Evolutionary conservation across 2,888 invertebrate genomes (phyloP), one percentile per base, ranked within the genome.

Genomic region (Aphelenchoides bicaudatus): DNA sequence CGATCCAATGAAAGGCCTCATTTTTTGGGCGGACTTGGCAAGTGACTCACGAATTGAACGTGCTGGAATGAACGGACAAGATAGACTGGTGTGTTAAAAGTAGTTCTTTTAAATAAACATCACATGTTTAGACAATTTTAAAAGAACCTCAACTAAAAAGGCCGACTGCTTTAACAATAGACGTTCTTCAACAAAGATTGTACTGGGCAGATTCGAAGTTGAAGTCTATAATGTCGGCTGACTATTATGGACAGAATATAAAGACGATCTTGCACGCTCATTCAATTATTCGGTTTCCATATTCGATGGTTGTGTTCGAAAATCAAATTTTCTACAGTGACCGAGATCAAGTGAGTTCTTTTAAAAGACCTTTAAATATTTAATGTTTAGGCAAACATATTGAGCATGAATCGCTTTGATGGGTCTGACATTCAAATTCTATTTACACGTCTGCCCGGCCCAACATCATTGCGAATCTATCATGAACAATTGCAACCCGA

Each of bases 11-110:
- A 80, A 25, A 73, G 89, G 88, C 0, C 91, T 91, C 88, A 90
- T 94, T 88, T 94, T 89, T 82, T 94, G 93, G 92, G 90, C 91
- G 0, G 94, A 96, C 80, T 94, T 93, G 93, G 93, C 93, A 16
- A 86, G n/a, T 6, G 86, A 86, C 48, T 89, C 93, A n/a, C 88
- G 89, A 79, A 96, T 96, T 74, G 93, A 94, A 81, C 86, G 90
- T 55, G 88, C 91, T 59, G 92, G 92, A 54, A 91, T 94, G 91
- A 91, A 96, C 80, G 94, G 94, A 31, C 86, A 88, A 13, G 88
- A 91, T 80, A 85, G 93, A 50, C 49, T 61, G 16, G 71, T 49
- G 16, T 13, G 16, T 49, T 5, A 8, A 5, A 27, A 39, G 25
- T 43, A 6, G 8, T 8, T 4, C 5, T 16, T 39, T 13, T 16